Base-by-base conservation (phyloP, 2,888 invertebrate species). In the Parnassius glacialis region DNA sequence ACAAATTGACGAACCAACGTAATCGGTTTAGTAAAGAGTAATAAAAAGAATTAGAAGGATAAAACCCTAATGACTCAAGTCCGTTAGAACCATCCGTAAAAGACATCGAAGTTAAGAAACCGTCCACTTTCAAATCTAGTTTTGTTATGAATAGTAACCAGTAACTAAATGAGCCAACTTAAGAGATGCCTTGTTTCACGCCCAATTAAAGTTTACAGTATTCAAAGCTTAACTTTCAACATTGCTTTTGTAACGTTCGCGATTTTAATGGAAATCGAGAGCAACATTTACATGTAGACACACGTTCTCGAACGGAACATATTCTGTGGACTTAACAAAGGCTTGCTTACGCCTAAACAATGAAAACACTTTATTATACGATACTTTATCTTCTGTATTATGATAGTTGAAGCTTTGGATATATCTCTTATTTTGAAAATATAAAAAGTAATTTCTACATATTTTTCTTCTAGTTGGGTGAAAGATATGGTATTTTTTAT, bases 301-400 rank as follows among this genome's bases (percentile, higher is more conserved):
- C 72, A 73, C 70, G 68, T 68, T 72, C 77, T 82, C 81, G 81
- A 83, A 80, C 78, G 81, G 75, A 81, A 81, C 80, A 79, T 79
- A 80, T 78, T 80, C 67, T 62, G 67, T 76, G 70, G 79, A 82
- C 84, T 76, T 80, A 80, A 86, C 84, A 87, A 87, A 85, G 81
- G 80, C 79, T 75, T 78, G 78, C 71, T 75, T 73, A 64, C 65
- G 60, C 65, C 13, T 55, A 61, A 62, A 65, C 59, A 62, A 57
- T 57, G 65, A 59, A 56, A 53, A 52, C 44, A 42, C 48, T 57
- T 62, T 59, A 59, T 62, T 59, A 59, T 47, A 61, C 25, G 42
- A 54, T 56, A 59, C 56, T 59, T 57, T 42, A 34, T 58, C 34
- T 34, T 7, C n/a, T n/a, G n/a, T 34, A 7, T 34, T 34, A 34